Evolutionary conservation across 2,888 invertebrate species (phyloP), one percentile per base, ranked within the genome.

Genomic region (Trichopria drosophilae): DNA sequence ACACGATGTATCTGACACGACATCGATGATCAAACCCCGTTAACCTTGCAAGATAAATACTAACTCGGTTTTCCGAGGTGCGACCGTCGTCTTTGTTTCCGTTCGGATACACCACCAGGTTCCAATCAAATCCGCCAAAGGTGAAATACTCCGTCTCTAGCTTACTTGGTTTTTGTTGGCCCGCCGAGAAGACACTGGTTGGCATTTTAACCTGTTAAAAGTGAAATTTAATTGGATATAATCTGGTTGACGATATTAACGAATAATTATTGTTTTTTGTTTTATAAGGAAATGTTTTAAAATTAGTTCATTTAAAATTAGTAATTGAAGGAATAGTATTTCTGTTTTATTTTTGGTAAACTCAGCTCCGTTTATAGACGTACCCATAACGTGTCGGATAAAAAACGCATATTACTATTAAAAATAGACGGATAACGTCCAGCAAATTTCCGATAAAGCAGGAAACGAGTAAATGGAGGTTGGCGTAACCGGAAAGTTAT

Each of bases 81-180:
- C 37, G 43, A 6, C 41, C 50, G 4, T 68, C 58, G n/a, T 79
- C 79, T 52, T 83, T 83, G 62, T 82, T 82, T 22, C 81, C 82
- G 49, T 80, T 79, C 3, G 82, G 83, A 61, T 78, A 80, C 31
- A 84, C 81, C 2, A 84, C 79, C 34, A 90, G 79, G 64, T 87
- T 88, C 90, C 90, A 90, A 68, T 90, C 90, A 72, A 87, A 89
- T 20, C 87, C 85, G 6, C 89, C 89, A 70, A 88, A 90, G 0
- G 85, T 83, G 72, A 90, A 89, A 66, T 82, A 84, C n/a, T 81
- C 77, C 3, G 84, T 83, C 66, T 86, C 86, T 44, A 84, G 68
- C 60, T 81, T 81, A 51, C 67, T 68, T 28, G 71, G 62, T 49
- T 75, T 70, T 36, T 72, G 58, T 48, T 70, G 71, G 0, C 66